These are phyloP conservation scores for Poeciliopsis retropinna DNA, from an alignment of 2,113 vertebrate genomes.

Conservation along the genomic window DNA sequence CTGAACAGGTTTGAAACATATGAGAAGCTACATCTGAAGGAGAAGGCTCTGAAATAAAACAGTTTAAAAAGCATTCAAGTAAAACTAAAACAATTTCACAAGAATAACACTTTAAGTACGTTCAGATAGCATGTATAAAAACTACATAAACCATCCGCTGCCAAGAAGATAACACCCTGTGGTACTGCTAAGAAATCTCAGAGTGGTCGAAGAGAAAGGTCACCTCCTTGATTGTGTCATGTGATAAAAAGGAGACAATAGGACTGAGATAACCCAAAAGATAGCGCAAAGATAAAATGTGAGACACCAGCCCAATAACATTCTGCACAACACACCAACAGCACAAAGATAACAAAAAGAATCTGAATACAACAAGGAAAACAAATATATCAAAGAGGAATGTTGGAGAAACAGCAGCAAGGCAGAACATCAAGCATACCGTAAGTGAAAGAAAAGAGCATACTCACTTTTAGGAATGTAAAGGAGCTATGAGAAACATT, in stretches of 20 bases:
- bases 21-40: slow-evolving; percentile 29
- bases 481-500: slow-evolving; percentile 23
- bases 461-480: slow-evolving; percentile 35
- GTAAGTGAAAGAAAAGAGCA: slow-evolving; percentile 53
- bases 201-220: slow-evolving; percentile 46
- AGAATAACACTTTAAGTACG: not conserved
- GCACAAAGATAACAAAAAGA: slow-evolving; percentile 26
- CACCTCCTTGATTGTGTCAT: slow-evolving; percentile 47
- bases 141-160: slow-evolving; percentile 3
- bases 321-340: slow-evolving; percentile 24
- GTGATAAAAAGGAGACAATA: slow-evolving; percentile 50
- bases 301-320: slow-evolving; percentile 51
- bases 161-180: slow-evolving; percentile 2
- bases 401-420: slow-evolving; percentile 7
- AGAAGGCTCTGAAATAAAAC: not conserved
- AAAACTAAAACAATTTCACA: slow-evolving; percentile 23
- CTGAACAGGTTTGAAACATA: slow-evolving; percentile 40
- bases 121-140: not conserved
- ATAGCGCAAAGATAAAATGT: slow-evolving; percentile 62
- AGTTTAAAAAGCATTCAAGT: not conserved
- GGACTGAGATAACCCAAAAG: slow-evolving; percentile 32
- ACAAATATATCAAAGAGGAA: slow-evolving; percentile 35
- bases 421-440: slow-evolving; percentile 39
- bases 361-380: slow-evolving; percentile 24
- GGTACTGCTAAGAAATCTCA: slow-evolving; percentile 12